Percentiles rank a stretch among this genome's conserved stretches.
Conservation (phyloP, 2,797 vertebrate genomes). For the Thunnus albacares region DNA sequence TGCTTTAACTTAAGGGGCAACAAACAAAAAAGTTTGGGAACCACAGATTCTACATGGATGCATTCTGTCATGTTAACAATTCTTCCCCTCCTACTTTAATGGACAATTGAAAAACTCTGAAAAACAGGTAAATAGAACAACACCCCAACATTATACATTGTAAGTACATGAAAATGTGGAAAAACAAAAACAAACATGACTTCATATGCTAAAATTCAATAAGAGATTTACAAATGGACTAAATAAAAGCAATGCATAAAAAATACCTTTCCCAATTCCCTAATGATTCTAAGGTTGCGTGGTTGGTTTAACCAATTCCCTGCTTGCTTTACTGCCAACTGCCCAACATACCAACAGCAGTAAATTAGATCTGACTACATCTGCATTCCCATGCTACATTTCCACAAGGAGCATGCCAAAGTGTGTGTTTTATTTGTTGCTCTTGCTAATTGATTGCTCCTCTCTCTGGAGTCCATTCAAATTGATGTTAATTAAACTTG, state of each 20-base stretch:
- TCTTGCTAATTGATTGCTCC: slow-evolving; percentile 65
- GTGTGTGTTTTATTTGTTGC: slow-evolving; percentile 59
- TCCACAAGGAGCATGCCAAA: slow-evolving; percentile 33
- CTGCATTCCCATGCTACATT: slow-evolving; percentile 37
- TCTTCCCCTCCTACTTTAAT: neutral
- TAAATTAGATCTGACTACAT: slow-evolving; percentile 42
- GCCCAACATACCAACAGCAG: slow-evolving; percentile 9
- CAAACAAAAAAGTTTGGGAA: neutral
- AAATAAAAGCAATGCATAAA: neutral
- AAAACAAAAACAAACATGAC: too few species aligned
- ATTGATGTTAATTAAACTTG: slow-evolving; percentile 68
- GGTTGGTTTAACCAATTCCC: neutral
- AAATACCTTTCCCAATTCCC: neutral
- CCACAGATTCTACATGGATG: neutral
- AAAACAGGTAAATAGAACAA: neutral
- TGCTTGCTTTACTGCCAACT: slow-evolving; percentile 7
- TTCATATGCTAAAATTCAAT: neutral
- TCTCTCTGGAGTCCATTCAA: slow-evolving; percentile 60
- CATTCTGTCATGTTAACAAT: neutral
- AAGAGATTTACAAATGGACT: neutral
- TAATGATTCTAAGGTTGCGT: neutral
- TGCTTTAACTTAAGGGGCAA: neutral
- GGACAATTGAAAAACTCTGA: neutral
- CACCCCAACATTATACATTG: neutral
- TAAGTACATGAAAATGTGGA: neutral